Evolutionary conservation across 1,140 invertebrate species (phyloP), one percentile per base, ranked within the genome.

Genomic region (Lerema accius): DNA sequence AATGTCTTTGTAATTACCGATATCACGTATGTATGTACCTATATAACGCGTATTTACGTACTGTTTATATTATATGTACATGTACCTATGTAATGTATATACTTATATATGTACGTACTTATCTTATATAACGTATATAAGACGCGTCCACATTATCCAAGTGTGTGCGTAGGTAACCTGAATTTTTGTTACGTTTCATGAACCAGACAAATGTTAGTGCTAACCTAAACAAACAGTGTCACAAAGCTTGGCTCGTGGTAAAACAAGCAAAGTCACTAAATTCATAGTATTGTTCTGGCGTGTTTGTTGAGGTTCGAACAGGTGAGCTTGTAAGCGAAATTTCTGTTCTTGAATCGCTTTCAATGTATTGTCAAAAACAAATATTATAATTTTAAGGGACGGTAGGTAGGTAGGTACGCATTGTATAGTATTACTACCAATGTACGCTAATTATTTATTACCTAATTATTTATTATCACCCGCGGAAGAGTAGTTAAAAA

Each of bases 151-250:
- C 50, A 61, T 64, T 62, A 53, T 58, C 11, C 26, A 62, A 74
- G 69, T 74, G 55, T 69, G 71, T 74, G 63, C 63, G 50, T 63
- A 71, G 64, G 65, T 63, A 49, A 74, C 72, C 72, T 71, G 66
- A 51, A 58, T 67, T 59, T 66, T 71, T 61, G 62, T 67, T 58
- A 60, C 66, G 65, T 67, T 58, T 68, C 61, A 73, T 64, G 67
- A 67, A 73, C 51, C 55, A 35, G 48, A 64, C 71, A 73, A 73
- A 73, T 64, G 65, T 63, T 60, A 46, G 64, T 64, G 35, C 16
- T 43, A 37, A 37, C 72, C 72, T 71, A 71, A 74, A 63, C 64
- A 74, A 74, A 74, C 40, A 63, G 4, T 26, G 42, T 42, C 51
- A 51, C 65, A 61, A 71, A 56, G 49, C 61, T 70, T 61, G 45